These are phyloP conservation scores for Erpornis zantholeuca DNA, from an alignment of 2,113 vertebrate species.

Conservation along the genomic window DNA sequence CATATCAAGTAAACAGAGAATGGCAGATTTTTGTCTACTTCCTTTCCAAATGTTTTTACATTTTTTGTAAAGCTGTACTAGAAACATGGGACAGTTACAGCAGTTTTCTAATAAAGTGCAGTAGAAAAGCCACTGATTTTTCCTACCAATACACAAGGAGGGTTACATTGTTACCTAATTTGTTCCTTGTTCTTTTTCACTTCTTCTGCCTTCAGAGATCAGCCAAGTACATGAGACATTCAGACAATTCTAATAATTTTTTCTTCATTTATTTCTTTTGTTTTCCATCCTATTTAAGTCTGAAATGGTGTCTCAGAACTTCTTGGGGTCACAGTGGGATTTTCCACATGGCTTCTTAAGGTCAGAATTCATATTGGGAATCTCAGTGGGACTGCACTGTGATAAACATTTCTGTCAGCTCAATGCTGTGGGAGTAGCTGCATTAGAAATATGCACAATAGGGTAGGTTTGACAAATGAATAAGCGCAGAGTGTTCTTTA, in stretches of 20 bases:
- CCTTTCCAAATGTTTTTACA: fast-evolving
- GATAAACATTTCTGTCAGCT: neutral
- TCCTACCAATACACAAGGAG: neutral
- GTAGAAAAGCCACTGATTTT: neutral
- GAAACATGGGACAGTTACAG: neutral
- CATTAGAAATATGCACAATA: slow-evolving; percentile 25
- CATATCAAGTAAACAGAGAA: neutral
- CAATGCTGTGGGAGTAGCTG: neutral
- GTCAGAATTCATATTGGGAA: neutral
- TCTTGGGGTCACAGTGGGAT: neutral
- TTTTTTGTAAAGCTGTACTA: neutral
- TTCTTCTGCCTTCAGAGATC: neutral
- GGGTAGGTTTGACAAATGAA: slow-evolving; percentile 9
- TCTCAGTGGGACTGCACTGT: neutral
- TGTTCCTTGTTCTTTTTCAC: neutral
- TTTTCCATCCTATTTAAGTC: neutral
- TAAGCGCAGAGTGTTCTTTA: neutral
- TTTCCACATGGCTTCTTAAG: neutral
- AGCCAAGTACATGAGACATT: neutral
- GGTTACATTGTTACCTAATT: neutral
- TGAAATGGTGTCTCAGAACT: neutral
- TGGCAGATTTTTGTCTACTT: neutral
- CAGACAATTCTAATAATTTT: neutral
- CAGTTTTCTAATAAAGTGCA: neutral
- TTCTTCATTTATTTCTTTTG: neutral